A percentile compares a stretch with the other conserved stretches of the same genome.
These are phyloP conservation scores for Folsomia candida DNA, from an alignment of 2,888 invertebrate species.

Conservation along the genomic window DNA sequence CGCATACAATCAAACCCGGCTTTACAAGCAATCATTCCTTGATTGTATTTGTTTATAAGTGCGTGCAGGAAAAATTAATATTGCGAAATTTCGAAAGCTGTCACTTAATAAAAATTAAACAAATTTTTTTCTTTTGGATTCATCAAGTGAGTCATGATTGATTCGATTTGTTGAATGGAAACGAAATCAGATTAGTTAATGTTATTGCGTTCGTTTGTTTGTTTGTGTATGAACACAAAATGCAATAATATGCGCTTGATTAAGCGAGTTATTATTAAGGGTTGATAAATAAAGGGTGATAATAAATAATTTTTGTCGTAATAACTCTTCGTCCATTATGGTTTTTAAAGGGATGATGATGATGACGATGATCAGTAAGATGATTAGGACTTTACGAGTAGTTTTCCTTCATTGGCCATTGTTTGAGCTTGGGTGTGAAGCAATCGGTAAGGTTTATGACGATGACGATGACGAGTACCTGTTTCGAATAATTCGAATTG, in stretches of 20 bases:
- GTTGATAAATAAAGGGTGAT: not conserved
- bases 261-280: not conserved
- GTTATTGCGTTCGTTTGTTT: no score
- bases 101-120: not conserved
- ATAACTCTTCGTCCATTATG: not conserved
- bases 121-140: not conserved
- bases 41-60: not conserved
- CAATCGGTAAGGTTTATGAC: not conserved
- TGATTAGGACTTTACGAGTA: not conserved
- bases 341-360: not conserved
- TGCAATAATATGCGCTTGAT: not conserved
- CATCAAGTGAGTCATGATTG: not conserved
- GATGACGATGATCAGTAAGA: no score
- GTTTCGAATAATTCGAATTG: no score
- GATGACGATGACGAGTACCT: not conserved
- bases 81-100: not conserved
- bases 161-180: not conserved
- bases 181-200: not conserved
- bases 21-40: not conserved
- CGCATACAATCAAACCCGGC: not conserved
- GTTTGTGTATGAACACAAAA: not conserved
- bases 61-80: not conserved
- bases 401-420: not conserved
- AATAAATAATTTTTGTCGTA: not conserved
- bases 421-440: not conserved